Evolutionary conservation across 2,888 invertebrate species (phyloP).

Genomic region (Trichacis sp.): DNA sequence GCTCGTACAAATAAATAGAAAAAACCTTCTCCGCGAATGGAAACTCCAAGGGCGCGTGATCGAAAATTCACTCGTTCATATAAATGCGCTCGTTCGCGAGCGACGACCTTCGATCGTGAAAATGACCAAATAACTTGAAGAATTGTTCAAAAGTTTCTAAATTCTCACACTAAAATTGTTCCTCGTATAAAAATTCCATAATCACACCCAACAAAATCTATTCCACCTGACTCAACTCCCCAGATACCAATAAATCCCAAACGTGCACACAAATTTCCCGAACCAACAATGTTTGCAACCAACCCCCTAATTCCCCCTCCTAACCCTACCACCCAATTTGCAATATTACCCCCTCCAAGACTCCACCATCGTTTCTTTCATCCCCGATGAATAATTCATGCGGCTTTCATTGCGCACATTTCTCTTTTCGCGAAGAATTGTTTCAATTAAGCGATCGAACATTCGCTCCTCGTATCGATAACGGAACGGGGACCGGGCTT

Average conservation of each 20-base stretch:
- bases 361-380: neutral
- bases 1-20: slow-evolving; percentile 19
- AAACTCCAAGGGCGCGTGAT: neutral
- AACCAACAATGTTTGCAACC: neutral
- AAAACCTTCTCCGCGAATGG: slow-evolving; percentile 1
- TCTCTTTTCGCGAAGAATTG: neutral
- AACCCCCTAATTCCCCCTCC: no score
- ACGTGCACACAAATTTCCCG: no score
- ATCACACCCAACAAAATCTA: no score
- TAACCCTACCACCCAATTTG: no score
- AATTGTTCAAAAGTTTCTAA: no score
- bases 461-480: neutral
- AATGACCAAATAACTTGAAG: no score
- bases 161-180: no score
- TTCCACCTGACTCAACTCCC: no score
- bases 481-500: neutral
- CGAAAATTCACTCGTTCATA: neutral
- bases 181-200: no score
- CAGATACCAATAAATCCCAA: no score
- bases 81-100: slow-evolving; percentile 1
- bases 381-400: slow-evolving; percentile 2
- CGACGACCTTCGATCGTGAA: neutral
- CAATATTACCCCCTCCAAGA: no score
- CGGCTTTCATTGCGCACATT: no score
- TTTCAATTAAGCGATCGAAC: slow-evolving; percentile 1